Evolutionary conservation across 2,797 vertebrate species (phyloP).

Genomic region (Pangasius larnaudii): DNA sequence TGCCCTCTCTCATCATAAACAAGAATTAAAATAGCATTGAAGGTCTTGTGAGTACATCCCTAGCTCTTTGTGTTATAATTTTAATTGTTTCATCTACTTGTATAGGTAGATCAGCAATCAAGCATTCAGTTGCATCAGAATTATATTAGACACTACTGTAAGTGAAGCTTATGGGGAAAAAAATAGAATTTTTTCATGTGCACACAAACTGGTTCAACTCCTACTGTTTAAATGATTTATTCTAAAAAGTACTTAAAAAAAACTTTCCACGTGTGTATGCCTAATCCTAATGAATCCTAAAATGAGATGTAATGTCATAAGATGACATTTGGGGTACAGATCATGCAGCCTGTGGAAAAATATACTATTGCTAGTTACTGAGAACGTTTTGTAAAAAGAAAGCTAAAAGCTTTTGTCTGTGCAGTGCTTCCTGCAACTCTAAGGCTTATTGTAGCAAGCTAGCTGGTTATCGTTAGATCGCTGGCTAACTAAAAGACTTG

Average conservation of each 20-base stretch:
- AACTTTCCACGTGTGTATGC: background rate
- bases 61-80: background rate
- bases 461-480: background rate
- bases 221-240: background rate
- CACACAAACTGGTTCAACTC: background rate
- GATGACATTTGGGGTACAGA: background rate
- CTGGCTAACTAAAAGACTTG: background rate
- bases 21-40: slow-evolving; percentile 1
- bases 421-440: background rate
- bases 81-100: background rate
- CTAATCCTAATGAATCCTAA: background rate
- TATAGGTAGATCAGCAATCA: background rate
- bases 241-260: background rate
- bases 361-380: background rate
- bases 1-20: background rate
- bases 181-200: background rate
- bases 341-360: background rate
- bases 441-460: background rate
- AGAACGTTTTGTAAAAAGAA: background rate
- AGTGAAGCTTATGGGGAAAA: background rate
- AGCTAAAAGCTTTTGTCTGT: background rate
- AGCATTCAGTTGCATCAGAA: background rate
- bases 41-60: background rate
- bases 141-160: background rate
- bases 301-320: background rate